Base-by-base conservation (phyloP, 2,113 vertebrate species). In the Microcebus lehilahytsara region DNA sequence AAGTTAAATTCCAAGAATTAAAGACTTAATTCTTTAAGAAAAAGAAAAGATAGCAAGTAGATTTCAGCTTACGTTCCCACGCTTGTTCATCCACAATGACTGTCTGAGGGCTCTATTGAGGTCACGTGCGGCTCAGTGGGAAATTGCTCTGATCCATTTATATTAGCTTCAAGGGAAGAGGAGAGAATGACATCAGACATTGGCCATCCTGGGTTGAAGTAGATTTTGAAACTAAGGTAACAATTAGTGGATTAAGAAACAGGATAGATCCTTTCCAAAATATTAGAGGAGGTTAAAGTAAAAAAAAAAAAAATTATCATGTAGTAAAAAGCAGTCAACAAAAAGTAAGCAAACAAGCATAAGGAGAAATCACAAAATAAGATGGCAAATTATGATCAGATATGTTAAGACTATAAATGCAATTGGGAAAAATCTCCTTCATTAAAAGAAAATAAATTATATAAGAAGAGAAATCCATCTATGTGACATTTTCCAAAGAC, bases 171-270 rank as follows among this genome's bases (percentile, higher is more conserved):
- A 51, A n/a, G 25, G 30, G 37, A 81, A 93, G 17, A 87, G 66
- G 58, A 42, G 60, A 78, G 17, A 79, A 93, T 78, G 56, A 49
- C 58, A 42, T 81, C 6, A 16, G 12, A 22, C 1, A 34, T 2
- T 78, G 19, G 40, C 40, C 40, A 60, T 85, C 3, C 20, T 78
- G 34, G 46, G 22, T 25, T 93, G 53, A 85, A 89, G 51, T 20
- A 67, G 66, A 95, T 62, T 88, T 85, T 87, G 53, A 94, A 93
- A 79, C 30, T 56, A 90, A 80, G 79, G 22, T 84, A 77, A 84
- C 79, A 67, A 22, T 93, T 88, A 58, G 9, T 56, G 37, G 42
- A 46, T 69, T 74, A 85, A 49, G 69, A 89, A 87, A 77, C 3
- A 85, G 32, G 7, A 77, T 32, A 92, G 23, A 80, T 79, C 12